Evolutionary conservation across 2,797 vertebrate species (phyloP), one percentile per base, ranked within the genome.

Genomic region (Anguilla pacifica): DNA sequence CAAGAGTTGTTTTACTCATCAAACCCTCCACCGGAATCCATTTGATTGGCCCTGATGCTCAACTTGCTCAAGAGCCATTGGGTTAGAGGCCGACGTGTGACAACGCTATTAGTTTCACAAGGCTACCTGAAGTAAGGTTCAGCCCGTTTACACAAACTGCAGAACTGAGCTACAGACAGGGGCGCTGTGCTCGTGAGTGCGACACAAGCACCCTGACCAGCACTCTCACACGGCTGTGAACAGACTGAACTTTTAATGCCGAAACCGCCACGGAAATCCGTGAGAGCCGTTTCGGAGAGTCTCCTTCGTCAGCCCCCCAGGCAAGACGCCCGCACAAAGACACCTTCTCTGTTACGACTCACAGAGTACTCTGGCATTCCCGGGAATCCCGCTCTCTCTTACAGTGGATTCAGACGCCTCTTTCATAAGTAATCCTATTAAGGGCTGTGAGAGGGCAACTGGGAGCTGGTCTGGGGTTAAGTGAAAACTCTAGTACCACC

Each of bases 361-460:
- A 25, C 39, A 28, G 39, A 64, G 51, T 86, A 86, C 85, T 85
- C 83, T 67, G 83, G 81, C 84, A 89, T 57, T 84, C 84, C 59
- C 64, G 22, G 31, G 79, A 85, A 87, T 82, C 82, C 77, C 35
- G 49, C 77, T 87, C 85, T 89, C 83, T 89, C 49, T 87, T 87
- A 89, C 59, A 55, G 84, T 7, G 79, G 84, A 85, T 74, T 86
- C 74, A 88, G 79, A 82, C 85, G 79, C 86, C 25, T 89, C 81
- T 85, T 90, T 90, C 82, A 88, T 53, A 81, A 67, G 64, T 90
- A 90, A 89, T 89, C 88, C 84, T 87, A 90, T 90, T 89, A 90
- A 35, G 46, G 74, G 89, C 85, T 9, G 86, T 28, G 70, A 13
- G 55, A 79, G 74, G 84, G 87, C 55, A 79, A 79, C 81, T 61